Evolutionary conservation across 2,113 vertebrate species (phyloP), one percentile per base, ranked within the genome.

Genomic region (Apteryx mantelli): DNA sequence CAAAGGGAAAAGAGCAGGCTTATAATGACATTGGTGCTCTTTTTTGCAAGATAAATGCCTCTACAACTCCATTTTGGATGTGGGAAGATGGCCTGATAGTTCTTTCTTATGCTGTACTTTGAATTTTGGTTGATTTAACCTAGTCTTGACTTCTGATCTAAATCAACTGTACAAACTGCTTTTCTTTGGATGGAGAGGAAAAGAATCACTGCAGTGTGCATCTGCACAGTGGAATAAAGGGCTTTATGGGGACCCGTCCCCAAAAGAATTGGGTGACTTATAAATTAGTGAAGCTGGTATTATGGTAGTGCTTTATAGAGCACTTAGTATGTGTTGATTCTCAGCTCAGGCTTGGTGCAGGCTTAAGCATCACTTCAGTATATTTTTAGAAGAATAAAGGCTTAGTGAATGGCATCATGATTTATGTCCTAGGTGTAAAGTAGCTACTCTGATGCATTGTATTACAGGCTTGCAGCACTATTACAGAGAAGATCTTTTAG

Each of bases 371-470:
- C 11, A 0, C 42, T 92, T 79, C 64, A 96, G 13, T 4, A 21
- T 87, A 80, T 74, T 89, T 96, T 88, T 76, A 63, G 30, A 84
- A 86, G 81, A 91, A 76, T 40, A 91, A 92, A 89, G 30, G 21
- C 30, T 85, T 44, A 92, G 13, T 55, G 50, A 95, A 82, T 36
- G 25, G 17, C 71, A 77, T 75, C 13, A 36, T 78, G 40, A 96
- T 91, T 91, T 94, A 85, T 88, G 65, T 32, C 52, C 74, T 55
- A 52, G 48, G 65, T 77, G 38, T 82, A 85, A 93, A 90, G 85
- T 42, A 95, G 26, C 60, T 84, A 63, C 42, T 22, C 38, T 60
- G 30, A 20, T 91, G 50, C 58, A 50, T 18, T 77, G 30, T 79
- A 64, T 89, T 93, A 68, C 26, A 80, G 42, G 55, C n/a, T 38